phyloP scores from a whole-genome alignment of 2,888 invertebrate genomes.

The Microdon myrmicae region DNA sequence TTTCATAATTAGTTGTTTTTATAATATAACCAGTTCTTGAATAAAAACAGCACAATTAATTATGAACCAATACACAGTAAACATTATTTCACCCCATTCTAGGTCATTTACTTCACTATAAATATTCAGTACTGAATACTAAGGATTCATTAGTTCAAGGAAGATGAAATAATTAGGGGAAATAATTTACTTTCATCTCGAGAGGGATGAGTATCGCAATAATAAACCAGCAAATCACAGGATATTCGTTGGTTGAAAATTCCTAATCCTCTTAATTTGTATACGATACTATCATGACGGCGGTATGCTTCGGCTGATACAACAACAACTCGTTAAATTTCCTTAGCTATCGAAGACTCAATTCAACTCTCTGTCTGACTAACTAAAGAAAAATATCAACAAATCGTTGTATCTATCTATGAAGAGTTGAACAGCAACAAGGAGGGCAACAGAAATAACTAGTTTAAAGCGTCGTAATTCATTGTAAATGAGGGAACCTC shows the following conservation, averaged over 20 bases:
- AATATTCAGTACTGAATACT: too few relatives aligned
- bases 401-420: slow-evolving; percentile 19
- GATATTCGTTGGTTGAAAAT: slow-evolving; percentile 5
- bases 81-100: too few relatives aligned
- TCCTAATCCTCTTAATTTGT: slow-evolving; percentile 28
- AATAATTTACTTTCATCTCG: too few relatives aligned
- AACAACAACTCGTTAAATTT: slow-evolving; percentile 12
- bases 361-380: slow-evolving; percentile 3
- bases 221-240: slow-evolving; percentile 1
- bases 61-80: too few relatives aligned
- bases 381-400: slow-evolving; percentile 3
- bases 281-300: slow-evolving; percentile 1
- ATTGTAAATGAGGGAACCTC: background rate
- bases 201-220: too few relatives aligned
- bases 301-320: background rate
- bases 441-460: background rate
- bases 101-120: too few relatives aligned
- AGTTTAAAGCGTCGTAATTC: background rate
- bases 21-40: too few relatives aligned
- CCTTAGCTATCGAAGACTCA: slow-evolving; percentile 7
- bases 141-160: too few relatives aligned
- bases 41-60: too few relatives aligned
- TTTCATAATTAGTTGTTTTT: too few relatives aligned
- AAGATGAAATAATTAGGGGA: too few relatives aligned
- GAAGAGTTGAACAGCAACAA: slow-evolving; percentile 3